phyloP scores from a whole-genome alignment of 2,113 vertebrate genomes.

The Pseudorasbora parva region DNA sequence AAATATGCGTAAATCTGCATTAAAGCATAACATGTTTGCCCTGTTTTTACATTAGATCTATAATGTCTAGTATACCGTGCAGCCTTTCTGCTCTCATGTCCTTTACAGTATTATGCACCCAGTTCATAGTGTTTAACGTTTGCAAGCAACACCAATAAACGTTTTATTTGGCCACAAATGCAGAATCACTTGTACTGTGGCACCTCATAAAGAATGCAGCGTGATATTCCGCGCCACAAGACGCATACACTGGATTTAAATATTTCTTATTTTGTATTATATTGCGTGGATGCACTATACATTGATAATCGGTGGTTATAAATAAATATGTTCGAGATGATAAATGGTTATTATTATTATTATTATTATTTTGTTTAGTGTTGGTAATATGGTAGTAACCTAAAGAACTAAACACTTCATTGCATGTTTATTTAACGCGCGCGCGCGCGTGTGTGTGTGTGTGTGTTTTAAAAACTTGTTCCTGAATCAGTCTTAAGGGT shows the following conservation, averaged over 20 bases:
- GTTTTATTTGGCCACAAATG: conserved; percentile 13
- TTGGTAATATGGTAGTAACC: background rate
- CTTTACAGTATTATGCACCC: background rate
- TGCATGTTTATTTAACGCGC: background rate
- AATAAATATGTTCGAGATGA: background rate
- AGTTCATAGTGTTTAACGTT: conserved; percentile 16
- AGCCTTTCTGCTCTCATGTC: background rate
- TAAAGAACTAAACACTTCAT: background rate
- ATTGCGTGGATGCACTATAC: background rate
- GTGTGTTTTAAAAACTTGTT: background rate
- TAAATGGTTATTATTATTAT: background rate
- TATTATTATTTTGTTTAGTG: background rate
- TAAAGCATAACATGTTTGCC: background rate
- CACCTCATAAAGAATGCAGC: background rate
- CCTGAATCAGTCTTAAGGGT: background rate
- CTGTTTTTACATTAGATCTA: background rate
- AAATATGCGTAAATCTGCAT: background rate
- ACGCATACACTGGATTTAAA: conserved; percentile 4
- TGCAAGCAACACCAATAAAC: conserved; percentile 4
- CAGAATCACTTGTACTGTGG: conserved; percentile 5
- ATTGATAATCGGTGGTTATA: background rate
- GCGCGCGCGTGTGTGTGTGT: background rate
- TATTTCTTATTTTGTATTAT: background rate
- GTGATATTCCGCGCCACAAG: background rate
- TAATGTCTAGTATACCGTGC: background rate